Conservation (phyloP, 2,113 vertebrate species). For the Austrofundulus limnaeus region DNA sequence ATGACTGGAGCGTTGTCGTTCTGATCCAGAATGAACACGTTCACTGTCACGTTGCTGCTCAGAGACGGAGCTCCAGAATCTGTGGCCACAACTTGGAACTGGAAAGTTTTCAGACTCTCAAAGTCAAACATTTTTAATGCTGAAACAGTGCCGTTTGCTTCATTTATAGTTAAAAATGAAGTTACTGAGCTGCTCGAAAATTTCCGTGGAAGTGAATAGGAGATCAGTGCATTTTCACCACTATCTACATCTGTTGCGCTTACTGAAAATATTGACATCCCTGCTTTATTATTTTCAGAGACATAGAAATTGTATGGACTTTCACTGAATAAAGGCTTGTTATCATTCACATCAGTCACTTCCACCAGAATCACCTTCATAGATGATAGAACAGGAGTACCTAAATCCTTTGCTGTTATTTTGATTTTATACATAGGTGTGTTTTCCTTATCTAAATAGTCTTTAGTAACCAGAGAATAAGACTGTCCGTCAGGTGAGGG, state of each 20-base stretch:
- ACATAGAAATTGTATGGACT: conserved; percentile 74
- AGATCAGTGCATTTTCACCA: conserved; percentile 69
- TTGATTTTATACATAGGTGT: conserved; percentile 61
- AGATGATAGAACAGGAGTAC: conserved; percentile 63
- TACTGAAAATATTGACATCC: conserved; percentile 68
- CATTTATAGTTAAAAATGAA: conserved; percentile 74
- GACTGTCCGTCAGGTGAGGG: conserved; percentile 72
- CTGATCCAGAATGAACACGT: no score
- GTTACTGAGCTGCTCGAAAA: conserved; percentile 33
- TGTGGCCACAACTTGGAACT: conserved; percentile 69
- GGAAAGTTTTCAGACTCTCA: conserved; percentile 70
- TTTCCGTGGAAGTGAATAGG: conserved; percentile 62
- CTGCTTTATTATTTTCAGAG: conserved; percentile 77
- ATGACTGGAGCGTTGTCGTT: no score
- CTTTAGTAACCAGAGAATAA: conserved; percentile 74
- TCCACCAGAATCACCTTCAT: conserved; percentile 65
- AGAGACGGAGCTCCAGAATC: conserved; percentile 69
- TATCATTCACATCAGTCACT: conserved; percentile 80
- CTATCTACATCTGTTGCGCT: conserved; percentile 70
- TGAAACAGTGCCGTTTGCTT: conserved; percentile 62
- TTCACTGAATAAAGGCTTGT: conserved; percentile 71
- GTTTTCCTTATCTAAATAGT: conserved; percentile 72
- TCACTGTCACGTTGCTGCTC: conserved; percentile 68
- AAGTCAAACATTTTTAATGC: conserved; percentile 75
- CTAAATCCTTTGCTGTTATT: conserved; percentile 76